Evolutionary conservation across 2,113 vertebrate species (phyloP), one percentile per base, ranked within the genome.

Genomic region (Oryzias melastigma): DNA sequence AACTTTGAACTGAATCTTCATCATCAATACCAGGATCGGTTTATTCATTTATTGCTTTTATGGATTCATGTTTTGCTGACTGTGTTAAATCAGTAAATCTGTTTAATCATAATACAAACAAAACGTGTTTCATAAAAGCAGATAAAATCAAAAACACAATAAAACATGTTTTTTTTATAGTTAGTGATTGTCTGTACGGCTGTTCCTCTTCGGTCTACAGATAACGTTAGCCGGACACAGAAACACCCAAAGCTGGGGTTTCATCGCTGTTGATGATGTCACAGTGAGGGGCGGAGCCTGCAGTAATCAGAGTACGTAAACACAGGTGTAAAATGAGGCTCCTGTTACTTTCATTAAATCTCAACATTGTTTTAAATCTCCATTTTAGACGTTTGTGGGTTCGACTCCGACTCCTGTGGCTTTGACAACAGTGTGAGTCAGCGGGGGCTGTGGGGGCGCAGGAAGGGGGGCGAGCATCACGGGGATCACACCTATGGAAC

Each of bases 231-330:
- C 41, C 14, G 90, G 86, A 0, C 81, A 70, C 4, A 89, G 77
- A 77, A 66, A 75, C 19, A 41, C 19, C 14, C 65, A 17, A 42
- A 87, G 87, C 46, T 54, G 47, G 22, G 90, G 92, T 17, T 92
- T 92, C 40, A 90, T 91, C 5, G 88, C 91, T 16, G 58, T 92
- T 43, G 92, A 93, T 68, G 91, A 93, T 55, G 20, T 92, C 16
- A 84, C 70, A 68, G 86, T 90, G 58, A 89, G 54, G 53, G 64
- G 73, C n/a, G 90, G 90, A 5, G 54, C 20, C 24, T 93, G 91
- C 60, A 54, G 15, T 42, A 43, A 74, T 48, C 52, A 79, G n/a
- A 52, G 92, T 92, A 58, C 18, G 76, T 61, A 44, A 52, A 52
- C 13, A 54, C 20, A 48, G 15, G 20, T 62, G 3, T 51, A 20